Evolutionary conservation across 2,888 invertebrate species (phyloP), one percentile per base, ranked within the genome.

Genomic region (Drosophila bunnanda): DNA sequence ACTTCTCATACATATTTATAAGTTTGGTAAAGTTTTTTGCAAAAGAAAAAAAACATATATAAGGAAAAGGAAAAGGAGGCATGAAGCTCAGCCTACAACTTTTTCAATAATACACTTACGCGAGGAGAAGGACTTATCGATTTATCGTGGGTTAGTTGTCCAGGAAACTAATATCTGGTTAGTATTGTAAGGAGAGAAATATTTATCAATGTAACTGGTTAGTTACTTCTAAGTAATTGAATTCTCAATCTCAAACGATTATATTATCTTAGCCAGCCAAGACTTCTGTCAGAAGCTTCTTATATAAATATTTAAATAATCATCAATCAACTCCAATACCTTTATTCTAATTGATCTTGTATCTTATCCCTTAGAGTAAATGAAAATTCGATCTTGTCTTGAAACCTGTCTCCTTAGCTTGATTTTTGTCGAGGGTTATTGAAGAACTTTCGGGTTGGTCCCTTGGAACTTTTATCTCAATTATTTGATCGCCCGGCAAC

Each of bases 1-100:
- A 88, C 82, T 88, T 77, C 83, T 90, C 90, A 90, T 90, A 90
- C 90, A 90, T 90, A 90, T 90, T 90, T 91, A 90, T 90, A 90
- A 91, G 91, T 80, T 72, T 89, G 81, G 84, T 80, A 79, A 86
- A 83, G 71, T 76, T 82, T 87, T 82, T 80, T 80, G 79, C 65
- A 30, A 65, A 64, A 48, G 32, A 44, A 38, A 44, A 22, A 57
- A 25, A 8, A 15, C 25, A 44, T 30, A 50, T 13, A 22, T 22
- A 43, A 22, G 43, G 4, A 20, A 52, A 32, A 8, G 6, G 30
- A 53, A 59, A 75, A 76, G 74, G 39, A 59, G 76, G 77, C 78
- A 82, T 76, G 81, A 78, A 74, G 70, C 80, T 79, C 81, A 74
- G 88, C 80, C 80, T 71, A 82, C 88, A 82, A 81, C 75, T 70